Evolutionary conservation across 2,888 invertebrate genomes (phyloP), one percentile per base, ranked within the genome.

Genomic region (Panzeria rudis): DNA sequence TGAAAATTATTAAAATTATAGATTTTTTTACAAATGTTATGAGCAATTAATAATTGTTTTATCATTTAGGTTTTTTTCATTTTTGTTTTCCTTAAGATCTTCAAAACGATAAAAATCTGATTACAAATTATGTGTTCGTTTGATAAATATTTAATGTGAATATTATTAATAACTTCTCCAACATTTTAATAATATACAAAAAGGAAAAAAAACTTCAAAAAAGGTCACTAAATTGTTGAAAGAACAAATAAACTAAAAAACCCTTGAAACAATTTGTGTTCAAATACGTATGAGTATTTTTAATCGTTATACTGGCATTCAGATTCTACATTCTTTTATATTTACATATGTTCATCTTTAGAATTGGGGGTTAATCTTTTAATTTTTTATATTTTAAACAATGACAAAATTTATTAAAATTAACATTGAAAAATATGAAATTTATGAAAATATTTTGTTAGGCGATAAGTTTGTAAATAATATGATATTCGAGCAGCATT

Each of bases 1-100:
- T 59, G 25, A 56, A 79, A 72, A 72, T 79, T 79, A 71, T 79
- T 71, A 71, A 38, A 79, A 75, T 71, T 82, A 82, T 82, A 62
- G 76, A 64, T 81, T 80, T 59, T 80, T 59, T 87, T 87, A 87
- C 87, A 88, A 88, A 87, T 88, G 87, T 88, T 87, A 87, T 86
- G 87, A 88, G 83, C 87, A 86, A 87, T 88, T 88, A 88, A 88
- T 88, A 88, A 88, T 87, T 88, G 86, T 88, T 88, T 77, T 76
- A 73, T 59, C 47, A 73, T 77, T 62, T 66, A 32, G 54, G 1
- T 15, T 50, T 68, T 78, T 47, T 66, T 77, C 32, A 15, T 35
- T 47, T 61, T 41, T 23, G 47, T n/a, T 56, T 25, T 61, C 8
- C 32, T 25, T 62, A 15, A 44, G 23, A 3, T 68, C 47, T 61